Evolutionary conservation across 2,797 vertebrate species (phyloP).

Genomic region (Gymnocypris eckloni): DNA sequence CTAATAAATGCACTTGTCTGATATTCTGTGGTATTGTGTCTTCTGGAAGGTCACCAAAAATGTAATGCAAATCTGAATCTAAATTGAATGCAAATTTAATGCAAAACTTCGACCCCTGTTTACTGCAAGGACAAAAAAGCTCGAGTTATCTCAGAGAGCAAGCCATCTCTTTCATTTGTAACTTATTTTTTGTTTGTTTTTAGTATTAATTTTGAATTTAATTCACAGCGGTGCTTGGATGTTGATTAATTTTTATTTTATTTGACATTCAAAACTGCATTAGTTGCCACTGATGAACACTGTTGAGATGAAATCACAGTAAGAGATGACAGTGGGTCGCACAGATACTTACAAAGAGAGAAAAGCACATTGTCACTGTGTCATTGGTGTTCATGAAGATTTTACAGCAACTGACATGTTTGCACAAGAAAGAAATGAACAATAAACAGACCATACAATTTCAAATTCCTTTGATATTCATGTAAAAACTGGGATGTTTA

Average conservation of each 20-base stretch:
- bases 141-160: not conserved
- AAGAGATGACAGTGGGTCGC: not conserved
- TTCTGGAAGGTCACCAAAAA: slow-evolving; percentile 62
- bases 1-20: slow-evolving; percentile 59
- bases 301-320: slow-evolving; percentile 12
- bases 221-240: not conserved
- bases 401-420: slow-evolving; percentile 4
- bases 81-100: slow-evolving; percentile 49
- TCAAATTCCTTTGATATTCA: slow-evolving; percentile 4
- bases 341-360: not conserved
- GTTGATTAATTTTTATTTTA: not conserved
- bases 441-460: not conserved
- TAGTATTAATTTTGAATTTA: not conserved
- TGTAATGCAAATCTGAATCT: slow-evolving; percentile 47
- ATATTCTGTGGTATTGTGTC: slow-evolving; percentile 42
- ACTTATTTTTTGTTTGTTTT: slow-evolving; percentile 5
- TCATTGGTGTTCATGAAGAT: not conserved
- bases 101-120: slow-evolving; percentile 21
- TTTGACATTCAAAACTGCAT: slow-evolving; percentile 10
- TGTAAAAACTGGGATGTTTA: not conserved
- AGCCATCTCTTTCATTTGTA: not conserved
- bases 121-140: slow-evolving; percentile 39
- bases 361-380: not conserved
- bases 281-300: not conserved
- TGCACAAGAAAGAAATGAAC: not conserved